Conservation (phyloP, 2,113 vertebrate genomes). For the Motacilla tschutschensis region DNA sequence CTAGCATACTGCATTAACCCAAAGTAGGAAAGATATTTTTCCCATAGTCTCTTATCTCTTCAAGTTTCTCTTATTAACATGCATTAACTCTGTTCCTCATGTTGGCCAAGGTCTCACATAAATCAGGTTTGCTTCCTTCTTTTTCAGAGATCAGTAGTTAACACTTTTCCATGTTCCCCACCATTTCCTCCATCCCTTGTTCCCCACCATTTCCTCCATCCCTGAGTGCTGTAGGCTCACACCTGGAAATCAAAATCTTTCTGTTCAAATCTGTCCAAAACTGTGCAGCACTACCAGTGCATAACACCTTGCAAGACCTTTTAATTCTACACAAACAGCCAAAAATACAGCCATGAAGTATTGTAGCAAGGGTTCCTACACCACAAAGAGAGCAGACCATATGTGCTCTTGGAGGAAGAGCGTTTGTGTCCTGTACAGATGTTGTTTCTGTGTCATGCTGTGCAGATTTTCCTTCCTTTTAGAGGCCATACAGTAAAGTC, state of each 20-base stretch:
- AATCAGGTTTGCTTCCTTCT: background rate
- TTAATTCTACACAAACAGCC: background rate
- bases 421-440: background rate
- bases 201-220: background rate
- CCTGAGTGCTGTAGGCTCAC: background rate
- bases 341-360: background rate
- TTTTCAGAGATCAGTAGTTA: background rate
- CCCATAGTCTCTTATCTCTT: background rate
- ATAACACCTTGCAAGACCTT: fast-evolving
- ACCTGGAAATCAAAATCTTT: background rate
- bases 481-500: background rate
- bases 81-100: background rate
- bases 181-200: background rate
- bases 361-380: background rate
- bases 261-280: background rate
- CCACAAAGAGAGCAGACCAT: background rate
- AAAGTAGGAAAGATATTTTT: background rate
- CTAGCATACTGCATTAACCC: background rate
- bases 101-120: background rate
- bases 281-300: background rate
- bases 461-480: background rate
- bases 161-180: background rate
- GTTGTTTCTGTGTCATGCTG: background rate
- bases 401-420: background rate
- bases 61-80: background rate